A percentile compares a stretch with the other conserved stretches of the same genome.
These are phyloP conservation scores for Aelia acuminata DNA, from an alignment of 2,888 invertebrate genomes.

Conservation along the genomic window DNA sequence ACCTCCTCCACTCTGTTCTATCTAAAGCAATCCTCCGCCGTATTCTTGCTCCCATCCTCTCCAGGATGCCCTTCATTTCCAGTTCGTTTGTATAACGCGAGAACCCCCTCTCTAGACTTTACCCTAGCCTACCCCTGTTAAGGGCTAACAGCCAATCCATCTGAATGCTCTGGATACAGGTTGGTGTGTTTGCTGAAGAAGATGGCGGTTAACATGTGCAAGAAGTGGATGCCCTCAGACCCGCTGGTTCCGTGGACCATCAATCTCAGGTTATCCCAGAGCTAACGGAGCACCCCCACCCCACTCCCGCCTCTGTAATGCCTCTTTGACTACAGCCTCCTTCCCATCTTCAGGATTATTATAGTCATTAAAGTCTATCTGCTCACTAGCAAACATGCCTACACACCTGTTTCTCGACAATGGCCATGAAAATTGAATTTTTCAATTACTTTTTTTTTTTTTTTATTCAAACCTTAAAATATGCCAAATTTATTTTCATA, in stretches of 20 bases:
- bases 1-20: no score
- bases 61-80: no score
- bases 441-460: neutral
- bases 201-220: neutral
- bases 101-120: no score
- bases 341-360: neutral
- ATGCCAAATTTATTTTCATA: neutral
- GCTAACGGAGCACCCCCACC: conserved; percentile 6
- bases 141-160: no score
- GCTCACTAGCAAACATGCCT: neutral
- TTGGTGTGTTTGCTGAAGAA: neutral
- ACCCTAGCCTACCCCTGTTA: neutral
- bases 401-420: neutral
- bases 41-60: no score
- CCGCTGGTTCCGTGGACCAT: conserved; percentile 37
- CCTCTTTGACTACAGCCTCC: neutral
- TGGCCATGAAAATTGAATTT: neutral
- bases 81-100: no score
- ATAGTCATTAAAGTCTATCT: neutral
- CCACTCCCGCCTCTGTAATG: neutral
- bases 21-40: no score
- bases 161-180: no score
- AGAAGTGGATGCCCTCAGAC: neutral
- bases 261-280: neutral
- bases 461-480: neutral